phyloP scores from a whole-genome alignment of 1,140 invertebrate species.

The Alviniconcha marisindica region DNA sequence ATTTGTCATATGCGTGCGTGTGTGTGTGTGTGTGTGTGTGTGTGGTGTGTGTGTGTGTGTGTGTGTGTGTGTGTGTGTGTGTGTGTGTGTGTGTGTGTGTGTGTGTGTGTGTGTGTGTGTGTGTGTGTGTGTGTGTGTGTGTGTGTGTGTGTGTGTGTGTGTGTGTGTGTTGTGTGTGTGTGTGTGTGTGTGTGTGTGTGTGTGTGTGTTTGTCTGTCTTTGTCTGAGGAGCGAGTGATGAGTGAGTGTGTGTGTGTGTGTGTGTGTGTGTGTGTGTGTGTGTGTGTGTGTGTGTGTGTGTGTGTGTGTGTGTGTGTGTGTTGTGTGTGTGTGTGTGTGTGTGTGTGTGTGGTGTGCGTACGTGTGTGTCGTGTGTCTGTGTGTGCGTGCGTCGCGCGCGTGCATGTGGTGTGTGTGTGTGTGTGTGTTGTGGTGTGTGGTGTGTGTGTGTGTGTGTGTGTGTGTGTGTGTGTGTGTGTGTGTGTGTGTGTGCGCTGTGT shows the following conservation, averaged over 20 bases:
- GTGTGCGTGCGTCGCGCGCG: conserved; percentile 3
- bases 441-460: conserved; percentile 4
- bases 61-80: conserved; percentile 9
- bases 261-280: conserved; percentile 12
- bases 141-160: conserved; percentile 2
- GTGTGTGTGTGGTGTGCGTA: neutral
- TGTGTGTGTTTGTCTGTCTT: no score
- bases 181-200: no score
- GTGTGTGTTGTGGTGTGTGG: neutral
- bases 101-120: conserved; percentile 6
- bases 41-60: conserved; percentile 26
- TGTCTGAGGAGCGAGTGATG: no score
- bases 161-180: neutral
- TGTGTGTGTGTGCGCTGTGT: conserved; percentile 10
- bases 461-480: conserved; percentile 9
- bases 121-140: conserved; percentile 12
- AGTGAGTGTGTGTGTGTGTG: neutral
- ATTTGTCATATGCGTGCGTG: no score
- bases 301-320: neutral
- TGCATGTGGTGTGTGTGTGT: neutral
- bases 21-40: neutral
- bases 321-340: neutral
- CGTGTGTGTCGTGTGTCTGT: neutral
- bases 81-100: conserved; percentile 7
- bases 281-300: neutral